These are phyloP conservation scores for Sisor rabdophorus DNA, from an alignment of 2,113 vertebrate genomes.

Conservation along the genomic window DNA sequence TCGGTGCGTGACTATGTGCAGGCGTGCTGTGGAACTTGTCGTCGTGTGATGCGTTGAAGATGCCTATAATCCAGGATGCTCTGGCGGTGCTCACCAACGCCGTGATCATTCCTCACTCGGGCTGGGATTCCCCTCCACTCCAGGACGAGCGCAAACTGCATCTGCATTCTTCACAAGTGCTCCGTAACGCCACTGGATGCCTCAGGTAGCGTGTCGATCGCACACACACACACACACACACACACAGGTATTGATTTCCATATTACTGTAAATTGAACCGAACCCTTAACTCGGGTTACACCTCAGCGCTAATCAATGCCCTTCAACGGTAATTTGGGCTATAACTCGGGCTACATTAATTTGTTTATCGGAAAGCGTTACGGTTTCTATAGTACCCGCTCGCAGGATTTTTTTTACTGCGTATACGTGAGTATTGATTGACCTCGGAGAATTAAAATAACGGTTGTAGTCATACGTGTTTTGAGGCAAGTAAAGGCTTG, in stretches of 20 bases:
- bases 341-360: not conserved
- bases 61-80: constrained; percentile 99
- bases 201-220: constrained; percentile 73
- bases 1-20: constrained; percentile 49
- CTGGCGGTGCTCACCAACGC: constrained; percentile 94
- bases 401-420: not conserved
- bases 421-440: not conserved
- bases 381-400: not conserved
- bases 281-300: not conserved
- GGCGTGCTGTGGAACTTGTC: constrained; percentile 98
- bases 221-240: constrained; percentile 15
- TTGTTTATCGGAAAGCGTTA: not conserved
- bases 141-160: constrained; percentile 95
- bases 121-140: constrained; percentile 91
- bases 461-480: not conserved
- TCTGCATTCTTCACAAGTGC: constrained; percentile 96
- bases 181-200: constrained; percentile 97
- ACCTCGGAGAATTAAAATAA: not conserved
- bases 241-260: not conserved
- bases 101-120: constrained; percentile 96
- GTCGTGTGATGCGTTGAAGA: constrained; percentile 95
- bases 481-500: not conserved
- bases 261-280: too few relatives aligned
- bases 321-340: not conserved
- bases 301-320: too few relatives aligned